Conservation (phyloP, 2,113 vertebrate species). For the Cygnus buccinator region DNA sequence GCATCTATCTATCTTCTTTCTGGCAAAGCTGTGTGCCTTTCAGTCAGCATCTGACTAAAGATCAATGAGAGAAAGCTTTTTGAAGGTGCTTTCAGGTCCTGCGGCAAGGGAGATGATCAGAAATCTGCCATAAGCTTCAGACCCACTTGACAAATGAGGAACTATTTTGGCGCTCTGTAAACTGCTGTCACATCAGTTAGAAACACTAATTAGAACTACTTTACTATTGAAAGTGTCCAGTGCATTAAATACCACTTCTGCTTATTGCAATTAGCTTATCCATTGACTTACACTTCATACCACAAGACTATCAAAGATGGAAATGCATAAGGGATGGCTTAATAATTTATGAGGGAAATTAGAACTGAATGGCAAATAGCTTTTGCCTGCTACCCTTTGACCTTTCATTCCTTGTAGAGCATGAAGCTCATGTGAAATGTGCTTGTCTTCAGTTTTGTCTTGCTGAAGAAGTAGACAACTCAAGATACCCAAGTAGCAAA, state of each 20-base stretch:
- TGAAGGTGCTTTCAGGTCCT: constrained; percentile 85
- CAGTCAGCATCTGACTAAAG: constrained; percentile 82
- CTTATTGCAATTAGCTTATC: constrained; percentile 92
- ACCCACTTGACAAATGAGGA: constrained; percentile 84
- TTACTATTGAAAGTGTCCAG: constrained; percentile 86
- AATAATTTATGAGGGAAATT: constrained; percentile 88
- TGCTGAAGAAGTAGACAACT: constrained; percentile 5
- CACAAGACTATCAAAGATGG: constrained; percentile 81
- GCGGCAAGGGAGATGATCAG: constrained; percentile 86
- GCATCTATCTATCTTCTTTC: constrained; percentile 83
- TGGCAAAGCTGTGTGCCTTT: constrained; percentile 79
- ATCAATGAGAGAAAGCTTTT: constrained; percentile 87
- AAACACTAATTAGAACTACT: constrained; percentile 93
- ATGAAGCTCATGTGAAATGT: constrained; percentile 1
- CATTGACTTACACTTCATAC: constrained; percentile 88
- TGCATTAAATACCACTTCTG: constrained; percentile 91
- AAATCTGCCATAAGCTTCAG: constrained; percentile 82
- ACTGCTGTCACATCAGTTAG: constrained; percentile 87
- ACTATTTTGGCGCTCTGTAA: constrained; percentile 82
- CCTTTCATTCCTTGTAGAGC: constrained; percentile 39
- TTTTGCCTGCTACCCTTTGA: constrained; percentile 71
- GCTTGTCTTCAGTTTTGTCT: constrained; percentile 18
- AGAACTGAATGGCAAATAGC: constrained; percentile 76
- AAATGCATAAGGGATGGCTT: constrained; percentile 78
- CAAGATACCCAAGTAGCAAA: not conserved